A percentile compares a stretch with the other conserved stretches of the same genome.
These are phyloP conservation scores for Liodrosophila aerea DNA, from an alignment of 2,888 invertebrate species.

Conservation along the genomic window DNA sequence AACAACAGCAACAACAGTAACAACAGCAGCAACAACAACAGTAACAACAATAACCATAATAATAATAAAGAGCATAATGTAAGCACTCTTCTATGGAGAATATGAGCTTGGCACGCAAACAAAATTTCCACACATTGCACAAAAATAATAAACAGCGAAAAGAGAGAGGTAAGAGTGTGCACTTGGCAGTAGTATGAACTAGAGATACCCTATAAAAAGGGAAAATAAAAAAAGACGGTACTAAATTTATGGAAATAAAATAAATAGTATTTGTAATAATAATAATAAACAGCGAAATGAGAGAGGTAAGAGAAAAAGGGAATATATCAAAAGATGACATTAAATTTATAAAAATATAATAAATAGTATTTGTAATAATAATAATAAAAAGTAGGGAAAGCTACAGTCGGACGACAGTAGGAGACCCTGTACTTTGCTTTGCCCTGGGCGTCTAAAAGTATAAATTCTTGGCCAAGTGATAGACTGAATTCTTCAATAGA, in stretches of 20 bases:
- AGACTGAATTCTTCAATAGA: too few species aligned
- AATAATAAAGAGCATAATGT: constrained; percentile 17
- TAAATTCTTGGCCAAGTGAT: too few species aligned
- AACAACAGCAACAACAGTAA: constrained; percentile 4
- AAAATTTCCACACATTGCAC: constrained; percentile 74
- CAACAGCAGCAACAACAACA: constrained; percentile 4
- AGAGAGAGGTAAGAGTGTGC: constrained; percentile 35
- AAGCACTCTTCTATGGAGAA: constrained; percentile 19
- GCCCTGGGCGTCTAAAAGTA: too few species aligned
- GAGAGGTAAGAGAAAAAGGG: too few species aligned
- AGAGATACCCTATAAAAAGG: background rate
- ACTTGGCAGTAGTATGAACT: background rate
- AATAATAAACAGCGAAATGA: background rate
- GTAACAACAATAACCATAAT: constrained; percentile 8
- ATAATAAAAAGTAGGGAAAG: background rate
- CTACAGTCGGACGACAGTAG: too few species aligned
- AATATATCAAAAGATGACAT: background rate
- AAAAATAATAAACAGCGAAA: constrained; percentile 64
- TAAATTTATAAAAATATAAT: background rate
- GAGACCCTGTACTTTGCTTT: too few species aligned
- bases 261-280: background rate
- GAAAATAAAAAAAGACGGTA: background rate
- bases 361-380: background rate
- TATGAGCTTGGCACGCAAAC: constrained; percentile 62
- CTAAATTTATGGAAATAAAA: background rate